phyloP scores from a whole-genome alignment of 2,888 invertebrate genomes.

The Allacma fusca region DNA sequence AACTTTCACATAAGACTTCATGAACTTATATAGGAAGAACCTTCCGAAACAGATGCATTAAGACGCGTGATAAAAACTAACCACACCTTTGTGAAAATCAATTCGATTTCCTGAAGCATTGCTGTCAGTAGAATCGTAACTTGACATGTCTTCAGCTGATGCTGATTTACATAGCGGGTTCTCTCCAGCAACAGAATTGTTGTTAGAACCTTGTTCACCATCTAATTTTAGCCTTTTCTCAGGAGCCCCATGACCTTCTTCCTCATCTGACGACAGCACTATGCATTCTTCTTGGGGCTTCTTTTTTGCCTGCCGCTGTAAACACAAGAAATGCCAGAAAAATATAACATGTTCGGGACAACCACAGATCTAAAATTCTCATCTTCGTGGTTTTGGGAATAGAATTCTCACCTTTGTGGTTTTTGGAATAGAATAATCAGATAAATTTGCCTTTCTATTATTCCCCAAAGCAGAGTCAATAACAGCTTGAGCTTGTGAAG shows the following conservation, averaged over 20 bases:
- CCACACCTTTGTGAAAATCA: no score
- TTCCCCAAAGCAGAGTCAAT: background rate
- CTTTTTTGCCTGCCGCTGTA: background rate
- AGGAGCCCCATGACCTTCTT: constrained; percentile 32
- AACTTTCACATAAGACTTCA: no score
- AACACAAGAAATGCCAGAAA: background rate
- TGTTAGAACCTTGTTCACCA: background rate
- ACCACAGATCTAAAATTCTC: background rate
- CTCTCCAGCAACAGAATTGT: background rate
- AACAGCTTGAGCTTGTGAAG: background rate
- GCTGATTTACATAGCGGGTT: no score
- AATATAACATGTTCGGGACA: background rate
- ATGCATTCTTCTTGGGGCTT: constrained; percentile 16
- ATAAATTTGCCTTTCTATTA: background rate
- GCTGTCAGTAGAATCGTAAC: no score
- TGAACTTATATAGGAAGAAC: no score
- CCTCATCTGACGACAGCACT: constrained; percentile 51
- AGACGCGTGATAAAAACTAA: no score
- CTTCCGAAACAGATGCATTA: no score
- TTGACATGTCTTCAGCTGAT: no score
- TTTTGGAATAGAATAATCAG: background rate
- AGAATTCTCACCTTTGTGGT: background rate
- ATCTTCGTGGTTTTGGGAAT: background rate
- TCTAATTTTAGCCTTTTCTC: constrained; percentile 9
- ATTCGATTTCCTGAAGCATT: no score